Evolutionary conservation across 2,113 vertebrate genomes (phyloP), one percentile per base, ranked within the genome.

Genomic region (Antigone vipio): DNA sequence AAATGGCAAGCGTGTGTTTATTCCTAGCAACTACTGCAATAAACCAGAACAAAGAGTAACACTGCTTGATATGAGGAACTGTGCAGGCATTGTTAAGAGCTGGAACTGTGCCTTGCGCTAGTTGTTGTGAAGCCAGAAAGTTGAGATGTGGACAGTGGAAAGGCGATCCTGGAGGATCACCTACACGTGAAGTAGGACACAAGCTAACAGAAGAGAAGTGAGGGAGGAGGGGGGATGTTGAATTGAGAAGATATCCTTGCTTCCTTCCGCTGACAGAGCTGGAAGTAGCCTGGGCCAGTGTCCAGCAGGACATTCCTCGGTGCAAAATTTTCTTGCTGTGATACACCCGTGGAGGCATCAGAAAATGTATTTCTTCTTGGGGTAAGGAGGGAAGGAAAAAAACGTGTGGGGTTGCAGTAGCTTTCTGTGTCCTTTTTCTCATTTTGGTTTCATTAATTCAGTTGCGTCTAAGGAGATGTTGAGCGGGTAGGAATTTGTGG

Each of bases 131-230:
- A 77, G 67, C 45, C 81, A 80, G 95, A 95, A 88, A 95, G 85
- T 22, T 92, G 93, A 95, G 74, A 72, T 80, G 82, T 67, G 45
- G 59, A 49, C 16, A 24, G 69, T 63, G 55, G 92, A 95, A 96
- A 95, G 71, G 59, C 58, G 94, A 96, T 97, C 92, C 92, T 59
- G 42, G 74, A 95, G 38, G 84, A 93, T 89, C 89, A 94, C 75
- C 79, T 94, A 23, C 0, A 0, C 17, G 1, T 85, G 86, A 93
- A 95, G 86, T 85, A 84, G 91, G 83, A 53, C 53, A 29, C 56
- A 19, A 89, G 60, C 27, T 68, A 89, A 89, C 69, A 89, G 79
- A 91, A 96, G 92, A 97, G 87, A 79, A 58, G 62, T 27, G 47
- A 62, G 53, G 89, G 67, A 90, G 93, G 74, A 94, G 67, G 63